These are phyloP conservation scores for Paramisgurnus dabryanus DNA, from an alignment of 2,113 vertebrate genomes.

Conservation along the genomic window DNA sequence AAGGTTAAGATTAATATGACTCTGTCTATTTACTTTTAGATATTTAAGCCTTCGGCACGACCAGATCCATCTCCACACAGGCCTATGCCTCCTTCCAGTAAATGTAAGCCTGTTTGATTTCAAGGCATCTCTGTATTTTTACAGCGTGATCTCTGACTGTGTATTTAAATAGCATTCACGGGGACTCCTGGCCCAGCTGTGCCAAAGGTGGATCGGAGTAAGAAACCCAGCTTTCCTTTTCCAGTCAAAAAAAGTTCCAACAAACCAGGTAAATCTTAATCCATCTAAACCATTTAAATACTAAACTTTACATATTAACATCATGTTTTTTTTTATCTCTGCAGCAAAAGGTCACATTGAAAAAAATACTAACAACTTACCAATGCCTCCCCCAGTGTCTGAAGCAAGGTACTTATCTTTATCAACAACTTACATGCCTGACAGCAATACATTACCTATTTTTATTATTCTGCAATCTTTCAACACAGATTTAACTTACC, in stretches of 20 bases:
- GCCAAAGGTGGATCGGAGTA: slow-evolving; percentile 81
- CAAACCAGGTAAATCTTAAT: background rate
- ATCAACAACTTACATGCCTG: background rate
- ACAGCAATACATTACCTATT: background rate
- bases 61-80: slow-evolving; percentile 20
- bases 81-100: background rate
- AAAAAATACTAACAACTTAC: background rate
- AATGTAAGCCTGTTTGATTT: slow-evolving; percentile 7
- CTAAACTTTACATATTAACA: too few species aligned
- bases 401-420: background rate
- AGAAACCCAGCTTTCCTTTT: slow-evolving; percentile 68
- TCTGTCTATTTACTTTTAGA: background rate
- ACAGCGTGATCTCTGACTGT: background rate
- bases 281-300: background rate
- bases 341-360: background rate
- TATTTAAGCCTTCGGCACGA: slow-evolving; percentile 15
- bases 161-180: background rate
- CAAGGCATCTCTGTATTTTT: background rate
- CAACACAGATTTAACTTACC: background rate
- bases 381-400: background rate
- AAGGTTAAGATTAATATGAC: background rate
- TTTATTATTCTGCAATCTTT: background rate
- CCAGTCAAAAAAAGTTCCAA: background rate
- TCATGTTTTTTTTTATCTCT: background rate
- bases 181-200: slow-evolving; percentile 61